Conservation (phyloP, 2,888 invertebrate genomes). For the Rhagophthalmus giganteus region DNA sequence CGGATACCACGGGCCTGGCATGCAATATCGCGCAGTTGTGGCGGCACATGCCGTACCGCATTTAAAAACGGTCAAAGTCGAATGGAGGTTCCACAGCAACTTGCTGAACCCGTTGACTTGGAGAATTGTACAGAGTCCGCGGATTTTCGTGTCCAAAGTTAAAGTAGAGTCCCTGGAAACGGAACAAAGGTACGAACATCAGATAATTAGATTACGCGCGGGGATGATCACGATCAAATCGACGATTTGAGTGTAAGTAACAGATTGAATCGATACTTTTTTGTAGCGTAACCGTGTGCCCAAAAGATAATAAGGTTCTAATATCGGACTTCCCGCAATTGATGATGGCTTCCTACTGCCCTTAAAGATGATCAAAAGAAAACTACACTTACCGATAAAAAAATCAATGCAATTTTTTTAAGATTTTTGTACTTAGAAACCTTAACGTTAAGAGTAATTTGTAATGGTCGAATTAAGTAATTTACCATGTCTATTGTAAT, state of each 20-base stretch:
- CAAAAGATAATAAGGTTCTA: conserved; percentile 67
- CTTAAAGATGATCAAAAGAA: no score
- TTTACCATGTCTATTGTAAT: no score
- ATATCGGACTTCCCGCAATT: conserved; percentile 64
- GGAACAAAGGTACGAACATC: conserved; percentile 64
- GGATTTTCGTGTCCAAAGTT: conserved; percentile 72
- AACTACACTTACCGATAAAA: no score
- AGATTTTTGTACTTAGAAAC: no score
- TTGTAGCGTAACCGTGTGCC: conserved; percentile 72
- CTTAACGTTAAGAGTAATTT: no score
- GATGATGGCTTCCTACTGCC: conserved; percentile 53
- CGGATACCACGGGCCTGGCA: conserved; percentile 72
- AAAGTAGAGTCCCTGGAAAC: conserved; percentile 74
- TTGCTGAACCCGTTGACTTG: conserved; percentile 82
- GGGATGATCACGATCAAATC: no score
- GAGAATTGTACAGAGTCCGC: conserved; percentile 74
- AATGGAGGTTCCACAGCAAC: conserved; percentile 79
- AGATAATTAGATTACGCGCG: no score
- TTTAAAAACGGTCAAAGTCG: conserved; percentile 69
- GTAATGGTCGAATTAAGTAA: no score
- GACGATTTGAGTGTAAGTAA: no score
- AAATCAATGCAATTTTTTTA: no score
- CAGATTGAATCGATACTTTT: no score
- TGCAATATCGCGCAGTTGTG: conserved; percentile 67
- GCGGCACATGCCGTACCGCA: conserved; percentile 69